Percentiles rank a stretch among this genome's conserved stretches.
phyloP scores from a whole-genome alignment of 2,888 invertebrate species.

The Platyscelio sp. region DNA sequence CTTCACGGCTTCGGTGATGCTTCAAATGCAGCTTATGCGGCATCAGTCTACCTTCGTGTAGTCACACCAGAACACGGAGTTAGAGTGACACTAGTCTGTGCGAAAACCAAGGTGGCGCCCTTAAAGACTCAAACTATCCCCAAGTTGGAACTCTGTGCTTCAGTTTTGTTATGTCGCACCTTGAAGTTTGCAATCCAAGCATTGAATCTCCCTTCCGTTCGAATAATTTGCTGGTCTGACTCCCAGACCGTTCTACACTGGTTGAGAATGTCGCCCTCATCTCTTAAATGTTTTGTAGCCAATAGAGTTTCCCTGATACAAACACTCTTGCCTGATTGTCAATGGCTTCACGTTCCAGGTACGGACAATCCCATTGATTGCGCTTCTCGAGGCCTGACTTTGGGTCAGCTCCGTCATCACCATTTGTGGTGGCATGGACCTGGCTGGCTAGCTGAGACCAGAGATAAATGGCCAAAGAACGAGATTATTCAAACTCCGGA shows the following conservation, averaged over 20 bases:
- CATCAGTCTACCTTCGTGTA: no score
- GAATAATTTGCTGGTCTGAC: no score
- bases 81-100: no score
- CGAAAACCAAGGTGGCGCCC: no score
- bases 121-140: background rate
- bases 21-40: no score
- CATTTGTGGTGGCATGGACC: background rate
- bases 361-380: background rate
- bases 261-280: slow-evolving; percentile 25
- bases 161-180: no score
- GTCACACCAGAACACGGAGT: no score
- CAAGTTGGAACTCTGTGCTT: no score
- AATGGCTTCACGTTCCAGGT: slow-evolving; percentile 57
- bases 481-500: background rate
- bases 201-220: no score
- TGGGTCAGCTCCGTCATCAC: background rate
- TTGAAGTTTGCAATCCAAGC: no score
- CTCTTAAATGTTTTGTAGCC: slow-evolving; percentile 58
- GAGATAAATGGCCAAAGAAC: background rate
- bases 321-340: background rate
- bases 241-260: slow-evolving; percentile 18
- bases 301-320: slow-evolving; percentile 70
- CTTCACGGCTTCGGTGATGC: no score
- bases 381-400: background rate
- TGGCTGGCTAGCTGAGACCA: background rate